Base-by-base conservation (phyloP, 2,797 vertebrate species). In the Epinephelus malabaricus region DNA sequence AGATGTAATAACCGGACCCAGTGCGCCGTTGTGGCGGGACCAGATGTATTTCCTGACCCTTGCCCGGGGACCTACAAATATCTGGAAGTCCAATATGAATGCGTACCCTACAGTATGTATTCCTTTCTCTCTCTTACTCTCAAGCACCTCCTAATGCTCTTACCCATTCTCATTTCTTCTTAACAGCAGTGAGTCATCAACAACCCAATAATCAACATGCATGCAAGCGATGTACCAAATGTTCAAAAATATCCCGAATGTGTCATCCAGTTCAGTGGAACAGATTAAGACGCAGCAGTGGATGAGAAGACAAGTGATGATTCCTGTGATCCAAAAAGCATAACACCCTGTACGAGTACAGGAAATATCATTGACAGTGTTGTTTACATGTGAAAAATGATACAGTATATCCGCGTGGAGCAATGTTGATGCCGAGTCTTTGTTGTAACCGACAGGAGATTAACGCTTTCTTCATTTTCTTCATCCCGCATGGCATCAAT, bases 1-100 rank as follows among this genome's bases (percentile, higher is more conserved):
- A 99, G 98, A 84, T 99, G 98, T 94, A 99, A 99, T 91, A 99
- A 99, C 92, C 96, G 98, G 86, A 99, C 98, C 8, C 98, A 99
- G 85, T 99, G 98, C 76, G 98, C 97, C 0, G 98, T 99, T 5
- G 97, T 99, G 7, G 98, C 98, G 0, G 98, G 98, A 84, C 98
- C 98, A 0, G 98, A 99, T 30, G 97, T 98, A 11, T 99, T 99
- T 92, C 98, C 98, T 49, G 98, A 99, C 88, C 98, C 98, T 0
- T 99, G 98, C 87, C 98, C 98, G 0, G 98, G 98, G 83, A 99
- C 98, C 0, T 99, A 99, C 92, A 99, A 99, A 87, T 99, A 99
- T 88, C 95, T 99, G 85, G 98, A 99, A 93, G 98, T 99, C 86
- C 98, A 99, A 85, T 99, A 99, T 13, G 98, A 99, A 94, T 99